Evolutionary conservation across 2,797 vertebrate genomes (phyloP), one percentile per base, ranked within the genome.

Genomic region (Pipistrellus pygmaeus): DNA sequence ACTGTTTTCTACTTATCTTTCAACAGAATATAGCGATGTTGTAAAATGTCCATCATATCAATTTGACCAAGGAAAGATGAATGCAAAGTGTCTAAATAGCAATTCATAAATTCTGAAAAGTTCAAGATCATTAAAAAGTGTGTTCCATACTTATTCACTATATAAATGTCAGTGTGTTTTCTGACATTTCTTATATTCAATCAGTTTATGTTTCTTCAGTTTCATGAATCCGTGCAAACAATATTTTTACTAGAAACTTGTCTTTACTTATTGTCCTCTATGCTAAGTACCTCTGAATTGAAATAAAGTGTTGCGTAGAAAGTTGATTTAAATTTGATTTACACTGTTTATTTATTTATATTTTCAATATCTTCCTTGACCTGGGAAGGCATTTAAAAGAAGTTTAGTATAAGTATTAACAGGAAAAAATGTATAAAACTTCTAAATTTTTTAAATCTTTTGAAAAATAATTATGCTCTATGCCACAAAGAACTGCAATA

Each of bases 91-190:
- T 21, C 6, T 46, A 6, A 85, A 55, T 62, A 88, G 20, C 80
- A 81, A 80, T 73, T 84, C 41, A 53, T 38, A 88, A 92, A 64
- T 92, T 72, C 51, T 81, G 75, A 15, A 84, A 51, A 85, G 38
- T n/a, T 88, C 10, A 41, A 46, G 23, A 55, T 64, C 17, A 25
- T 68, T 80, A 35, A 27, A 81, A 85, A 62, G 8, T 53, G 3
- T 51, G 48, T 51, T 51, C 18, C 21, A 68, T 20, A 66, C 14
- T 41, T 68, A 80, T 21, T 51, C 35, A 72, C 77, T 64, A 57
- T 3, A 10, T 60, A 66, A 90, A 60, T 88, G 8, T 44, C 57
- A 60, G 8, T 30, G 27, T 75, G 62, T 86, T 13, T 83, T 81
- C 14, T 46, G 15, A 32, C 17, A 62, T 62, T 80, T 85, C 21